Conservation (phyloP, 2,113 vertebrate genomes). For the Poeciliopsis occidentalis region DNA sequence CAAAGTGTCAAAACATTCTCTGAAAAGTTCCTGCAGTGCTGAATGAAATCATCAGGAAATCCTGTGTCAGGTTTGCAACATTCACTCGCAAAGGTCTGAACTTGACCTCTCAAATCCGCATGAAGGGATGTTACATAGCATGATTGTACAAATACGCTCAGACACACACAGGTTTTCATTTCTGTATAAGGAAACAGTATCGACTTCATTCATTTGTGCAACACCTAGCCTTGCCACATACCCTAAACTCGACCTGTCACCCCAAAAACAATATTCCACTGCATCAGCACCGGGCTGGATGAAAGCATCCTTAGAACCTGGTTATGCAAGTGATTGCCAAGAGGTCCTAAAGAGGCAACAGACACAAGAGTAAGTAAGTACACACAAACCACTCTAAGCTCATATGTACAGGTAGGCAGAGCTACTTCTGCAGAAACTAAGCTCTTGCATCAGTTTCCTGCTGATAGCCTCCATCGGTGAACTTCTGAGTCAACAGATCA, state of each 20-base stretch:
- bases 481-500: not conserved
- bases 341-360: not conserved
- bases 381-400: not conserved
- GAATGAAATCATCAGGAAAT: not conserved
- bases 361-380: not conserved
- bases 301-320: not conserved
- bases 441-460: slow-evolving; percentile 70
- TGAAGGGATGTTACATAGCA: not conserved
- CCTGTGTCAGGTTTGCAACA: not conserved
- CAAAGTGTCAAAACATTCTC: not conserved
- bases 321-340: not conserved
- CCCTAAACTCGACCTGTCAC: not conserved
- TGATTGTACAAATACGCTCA: not conserved
- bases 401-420: not conserved
- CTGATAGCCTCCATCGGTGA: slow-evolving; percentile 17
- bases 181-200: not conserved
- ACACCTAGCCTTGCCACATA: not conserved
- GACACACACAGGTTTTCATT: not conserved
- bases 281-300: not conserved
- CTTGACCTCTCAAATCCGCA: not conserved
- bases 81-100: not conserved
- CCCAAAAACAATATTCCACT: not conserved
- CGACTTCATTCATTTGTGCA: not conserved
- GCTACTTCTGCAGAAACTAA: slow-evolving; percentile 24
- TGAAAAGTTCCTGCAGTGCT: not conserved